Evolutionary conservation across 2,797 vertebrate species (phyloP).

Genomic region (Cyprinella venusta): DNA sequence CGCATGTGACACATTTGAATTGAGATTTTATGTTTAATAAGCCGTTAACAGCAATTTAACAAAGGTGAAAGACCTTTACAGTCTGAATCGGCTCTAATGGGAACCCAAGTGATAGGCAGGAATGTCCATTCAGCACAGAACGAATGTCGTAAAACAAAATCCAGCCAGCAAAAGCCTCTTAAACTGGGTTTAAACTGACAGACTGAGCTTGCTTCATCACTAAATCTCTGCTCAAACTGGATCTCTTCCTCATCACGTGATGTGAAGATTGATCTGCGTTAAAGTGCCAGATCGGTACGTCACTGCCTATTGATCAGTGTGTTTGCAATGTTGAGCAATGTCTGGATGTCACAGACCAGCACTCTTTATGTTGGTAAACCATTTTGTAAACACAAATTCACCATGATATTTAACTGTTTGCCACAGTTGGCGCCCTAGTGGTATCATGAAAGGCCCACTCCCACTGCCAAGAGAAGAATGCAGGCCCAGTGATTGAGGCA

Average conservation of each 20-base stretch:
- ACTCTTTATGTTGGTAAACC: background rate
- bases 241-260: slow-evolving; percentile 31
- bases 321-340: slow-evolving; percentile 33
- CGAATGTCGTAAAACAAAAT: slow-evolving; percentile 12
- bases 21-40: slow-evolving; percentile 24
- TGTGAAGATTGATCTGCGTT: slow-evolving; percentile 52
- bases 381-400: background rate
- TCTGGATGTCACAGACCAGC: slow-evolving; percentile 1
- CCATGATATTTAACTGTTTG: slow-evolving; percentile 26
- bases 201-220: background rate
- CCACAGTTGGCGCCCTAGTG: slow-evolving; percentile 21
- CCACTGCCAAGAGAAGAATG: slow-evolving; percentile 52
- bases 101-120: slow-evolving; percentile 5
- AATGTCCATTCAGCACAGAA: slow-evolving; percentile 28
- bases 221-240: slow-evolving; percentile 36
- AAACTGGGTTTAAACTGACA: slow-evolving; percentile 19
- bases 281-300: slow-evolving; percentile 24
- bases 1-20: background rate
- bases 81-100: background rate
- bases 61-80: background rate
- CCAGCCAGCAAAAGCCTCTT: slow-evolving; percentile 35
- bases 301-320: slow-evolving; percentile 36
- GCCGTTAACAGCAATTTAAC: slow-evolving; percentile 20
- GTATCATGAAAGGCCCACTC: slow-evolving; percentile 49
- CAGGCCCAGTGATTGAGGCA: slow-evolving; percentile 67